Evolutionary conservation across 2,797 vertebrate genomes (phyloP).

Genomic region (Sebastes alutus): DNA sequence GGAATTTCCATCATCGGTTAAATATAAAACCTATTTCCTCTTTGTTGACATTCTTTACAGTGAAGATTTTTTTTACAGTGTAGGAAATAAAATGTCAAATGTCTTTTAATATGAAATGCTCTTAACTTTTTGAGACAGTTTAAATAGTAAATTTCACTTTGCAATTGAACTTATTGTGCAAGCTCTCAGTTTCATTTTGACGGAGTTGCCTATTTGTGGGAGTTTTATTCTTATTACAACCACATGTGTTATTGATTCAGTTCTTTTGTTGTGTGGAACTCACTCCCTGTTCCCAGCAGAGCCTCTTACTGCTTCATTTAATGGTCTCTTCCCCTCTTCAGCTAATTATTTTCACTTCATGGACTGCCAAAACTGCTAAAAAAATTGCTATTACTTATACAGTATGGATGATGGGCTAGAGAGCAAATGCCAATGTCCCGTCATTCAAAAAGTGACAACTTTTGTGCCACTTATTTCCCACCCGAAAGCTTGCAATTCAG

Average conservation of each 20-base stretch:
- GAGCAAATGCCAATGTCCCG: not conserved
- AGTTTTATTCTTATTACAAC: constrained; percentile 9
- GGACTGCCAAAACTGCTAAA: constrained; percentile 1
- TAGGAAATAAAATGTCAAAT: not conserved
- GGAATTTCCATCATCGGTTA: constrained; percentile 42
- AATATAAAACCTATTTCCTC: constrained; percentile 44
- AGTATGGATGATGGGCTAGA: not conserved
- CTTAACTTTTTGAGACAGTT: not conserved
- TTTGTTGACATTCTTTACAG: not conserved
- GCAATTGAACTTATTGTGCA: not conserved
- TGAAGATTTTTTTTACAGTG: not conserved
- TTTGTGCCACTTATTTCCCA: not conserved
- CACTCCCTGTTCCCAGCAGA: constrained; percentile 8
- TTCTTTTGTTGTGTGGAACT: not conserved
- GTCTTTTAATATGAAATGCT: not conserved
- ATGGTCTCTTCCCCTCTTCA: not conserved
- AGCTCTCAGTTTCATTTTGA: constrained; percentile 6
- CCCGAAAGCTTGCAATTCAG: not conserved
- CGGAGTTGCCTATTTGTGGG: not conserved
- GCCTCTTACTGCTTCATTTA: constrained; percentile 10
- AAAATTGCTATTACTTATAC: constrained; percentile 6
- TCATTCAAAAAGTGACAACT: constrained; percentile 1
- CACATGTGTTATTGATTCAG: constrained; percentile 27
- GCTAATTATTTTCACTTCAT: constrained; percentile 5
- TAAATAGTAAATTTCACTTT: not conserved